Base-by-base conservation (phyloP, 1,140 invertebrate genomes). In the Trachymyrmex cornetzi region DNA sequence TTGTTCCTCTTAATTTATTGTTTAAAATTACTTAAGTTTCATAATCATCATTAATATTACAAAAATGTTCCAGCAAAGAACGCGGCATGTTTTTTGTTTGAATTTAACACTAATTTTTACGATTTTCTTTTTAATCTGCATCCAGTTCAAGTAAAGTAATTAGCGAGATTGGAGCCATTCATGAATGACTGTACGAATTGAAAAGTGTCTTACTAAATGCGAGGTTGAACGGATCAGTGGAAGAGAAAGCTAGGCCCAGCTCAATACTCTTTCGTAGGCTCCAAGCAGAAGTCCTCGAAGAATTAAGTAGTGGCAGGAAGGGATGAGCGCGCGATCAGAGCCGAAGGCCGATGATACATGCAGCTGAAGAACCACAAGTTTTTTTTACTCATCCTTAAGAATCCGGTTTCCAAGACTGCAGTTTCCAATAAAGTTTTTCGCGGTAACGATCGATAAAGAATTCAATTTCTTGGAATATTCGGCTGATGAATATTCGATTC, bases 191-290 rank as follows among this genome's bases (percentile, higher is more conserved):
- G 30, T 81, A 53, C 19, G 30, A 85, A 64, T 79, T 77, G 48
- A 55, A 63, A 91, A 86, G 50, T 57, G 63, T 89, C 44, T 61
- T 89, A 85, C 57, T 67, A 69, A 84, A 82, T 57, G 61, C 48
- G 59, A 50, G 38, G 38, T 6, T n/a, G 71, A 75, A 34, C 59
- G 16, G 19, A 55, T 14, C 61, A 66, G 30, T 87, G 86, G 89
- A 93, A 92, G 92, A 92, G 92, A 93, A 92, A 93, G 92, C 92
- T 92, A 91, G 86, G 87, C 14, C 87, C 84, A 84, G 34, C 64
- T 87, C 57, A 77, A 61, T 79, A 84, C 57, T 88, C 79, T 82
- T 86, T 89, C 79, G 79, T 88, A 90, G 87, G 75, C 86, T 69
- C 74, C 84, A 50, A 85, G 86, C 89, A 85, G 75, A 75, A 85